Evolutionary conservation across 2,888 invertebrate genomes (phyloP).

Genomic region (Archips crataeganus): DNA sequence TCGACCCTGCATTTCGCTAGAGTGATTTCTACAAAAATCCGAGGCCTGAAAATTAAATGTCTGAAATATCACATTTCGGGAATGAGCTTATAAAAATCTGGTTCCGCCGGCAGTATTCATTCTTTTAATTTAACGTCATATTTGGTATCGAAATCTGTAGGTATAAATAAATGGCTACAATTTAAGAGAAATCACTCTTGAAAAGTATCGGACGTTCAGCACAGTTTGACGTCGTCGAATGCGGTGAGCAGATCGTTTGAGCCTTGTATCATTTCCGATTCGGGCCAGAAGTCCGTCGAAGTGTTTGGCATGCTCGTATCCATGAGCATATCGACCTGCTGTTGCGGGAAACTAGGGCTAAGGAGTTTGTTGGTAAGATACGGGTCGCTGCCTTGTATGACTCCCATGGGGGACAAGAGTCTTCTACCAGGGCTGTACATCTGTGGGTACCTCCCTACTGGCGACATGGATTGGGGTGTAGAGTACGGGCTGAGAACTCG

Average conservation of each 20-base stretch:
- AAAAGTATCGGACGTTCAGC: conserved; percentile 48
- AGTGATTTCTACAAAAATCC: conserved; percentile 69
- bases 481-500: conserved; percentile 72
- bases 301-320: conserved; percentile 63
- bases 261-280: conserved; percentile 71
- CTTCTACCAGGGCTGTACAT: conserved; percentile 67
- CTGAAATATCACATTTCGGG: conserved; percentile 51
- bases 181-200: conserved; percentile 61
- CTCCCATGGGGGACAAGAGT: conserved; percentile 63
- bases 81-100: conserved; percentile 60
- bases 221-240: conserved; percentile 77
- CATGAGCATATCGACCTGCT: conserved; percentile 64
- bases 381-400: conserved; percentile 72
- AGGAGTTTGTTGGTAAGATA: conserved; percentile 73
- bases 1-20: conserved; percentile 66
- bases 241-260: conserved; percentile 72
- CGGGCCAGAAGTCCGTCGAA: conserved; percentile 72
- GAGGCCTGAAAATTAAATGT: conserved; percentile 49
- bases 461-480: conserved; percentile 74
- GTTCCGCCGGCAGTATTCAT: background rate
- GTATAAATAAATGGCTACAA: conserved; percentile 40
- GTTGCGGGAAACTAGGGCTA: conserved; percentile 68
- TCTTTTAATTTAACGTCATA: conserved; percentile 20
- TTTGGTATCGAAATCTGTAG: background rate
- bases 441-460: conserved; percentile 67